phyloP scores from a whole-genome alignment of 2,113 vertebrate genomes.

The Amphiprion percula region DNA sequence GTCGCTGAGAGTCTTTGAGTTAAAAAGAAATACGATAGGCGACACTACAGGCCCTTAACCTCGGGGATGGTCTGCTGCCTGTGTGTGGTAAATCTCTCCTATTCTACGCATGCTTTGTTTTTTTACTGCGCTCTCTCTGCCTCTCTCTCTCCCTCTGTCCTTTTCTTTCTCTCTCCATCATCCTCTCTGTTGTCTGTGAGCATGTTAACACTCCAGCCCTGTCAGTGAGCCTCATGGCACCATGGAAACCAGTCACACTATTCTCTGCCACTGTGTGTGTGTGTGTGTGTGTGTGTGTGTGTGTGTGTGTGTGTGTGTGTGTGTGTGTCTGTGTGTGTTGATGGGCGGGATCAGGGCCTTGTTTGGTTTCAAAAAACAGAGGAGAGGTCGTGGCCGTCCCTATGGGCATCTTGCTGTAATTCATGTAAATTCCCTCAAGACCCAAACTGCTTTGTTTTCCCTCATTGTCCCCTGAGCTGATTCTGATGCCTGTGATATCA shows the following conservation, averaged over 20 bases:
- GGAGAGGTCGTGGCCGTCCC: constrained; percentile 67
- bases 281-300: constrained; percentile 44
- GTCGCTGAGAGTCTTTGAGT: constrained; percentile 48
- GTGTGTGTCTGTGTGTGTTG: constrained; percentile 51
- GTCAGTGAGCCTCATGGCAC: constrained; percentile 83
- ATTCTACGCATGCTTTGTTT: constrained; percentile 65
- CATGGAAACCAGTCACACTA: constrained; percentile 80
- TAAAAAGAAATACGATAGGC: constrained; percentile 66
- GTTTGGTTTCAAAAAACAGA: constrained; percentile 77
- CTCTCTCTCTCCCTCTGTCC: constrained; percentile 67
- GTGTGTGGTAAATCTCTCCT: constrained; percentile 76
- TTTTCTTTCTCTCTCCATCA: constrained; percentile 69
- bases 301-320: constrained; percentile 45
- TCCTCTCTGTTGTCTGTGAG: constrained; percentile 75
- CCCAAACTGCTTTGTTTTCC: constrained; percentile 65
- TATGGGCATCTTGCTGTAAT: constrained; percentile 77
- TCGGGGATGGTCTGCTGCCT: constrained; percentile 67
- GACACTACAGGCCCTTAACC: constrained; percentile 73
- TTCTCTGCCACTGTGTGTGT: constrained; percentile 62
- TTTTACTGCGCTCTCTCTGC: constrained; percentile 58
- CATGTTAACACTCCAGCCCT: constrained; percentile 82
- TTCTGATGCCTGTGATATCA: constrained; percentile 51
- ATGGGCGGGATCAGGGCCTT: constrained; percentile 69
- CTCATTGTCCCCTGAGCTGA: constrained; percentile 36
- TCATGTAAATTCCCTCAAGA: constrained; percentile 83